These are phyloP conservation scores for Falco novaeseelandiae DNA, from an alignment of 2,797 vertebrate species.

Conservation along the genomic window DNA sequence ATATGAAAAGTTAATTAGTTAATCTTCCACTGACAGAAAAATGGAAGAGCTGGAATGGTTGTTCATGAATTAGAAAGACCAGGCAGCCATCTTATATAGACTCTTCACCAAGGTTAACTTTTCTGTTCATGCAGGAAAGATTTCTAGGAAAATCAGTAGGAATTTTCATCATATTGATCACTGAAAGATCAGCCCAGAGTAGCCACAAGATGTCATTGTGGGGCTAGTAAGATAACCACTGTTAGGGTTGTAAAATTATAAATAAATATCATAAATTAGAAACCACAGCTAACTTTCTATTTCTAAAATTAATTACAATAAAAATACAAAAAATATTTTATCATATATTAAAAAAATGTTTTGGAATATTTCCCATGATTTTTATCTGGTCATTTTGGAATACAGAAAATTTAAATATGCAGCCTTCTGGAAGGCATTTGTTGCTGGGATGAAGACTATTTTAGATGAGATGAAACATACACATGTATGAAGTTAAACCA, in stretches of 20 bases:
- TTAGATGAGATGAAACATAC: neutral
- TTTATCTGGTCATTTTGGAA: neutral
- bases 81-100: neutral
- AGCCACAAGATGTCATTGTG: slow-evolving; percentile 62
- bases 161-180: neutral
- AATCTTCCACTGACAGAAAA: neutral
- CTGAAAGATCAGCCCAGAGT: neutral
- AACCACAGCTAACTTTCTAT: neutral
- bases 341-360: neutral
- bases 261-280: neutral
- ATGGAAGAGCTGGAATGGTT: neutral
- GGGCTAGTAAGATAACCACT: neutral
- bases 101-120: neutral
- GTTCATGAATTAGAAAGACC: neutral
- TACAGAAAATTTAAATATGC: neutral
- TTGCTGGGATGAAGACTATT: neutral
- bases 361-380: neutral
- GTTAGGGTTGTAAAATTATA: neutral
- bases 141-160: neutral
- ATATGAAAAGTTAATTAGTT: neutral
- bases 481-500: neutral
- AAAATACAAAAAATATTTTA: neutral
- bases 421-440: neutral
- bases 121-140: neutral
- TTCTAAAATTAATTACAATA: neutral